Percentiles rank a stretch among this genome's conserved stretches.
Evolutionary conservation across 2,888 invertebrate species (phyloP).

Genomic region (Luperina testacea): DNA sequence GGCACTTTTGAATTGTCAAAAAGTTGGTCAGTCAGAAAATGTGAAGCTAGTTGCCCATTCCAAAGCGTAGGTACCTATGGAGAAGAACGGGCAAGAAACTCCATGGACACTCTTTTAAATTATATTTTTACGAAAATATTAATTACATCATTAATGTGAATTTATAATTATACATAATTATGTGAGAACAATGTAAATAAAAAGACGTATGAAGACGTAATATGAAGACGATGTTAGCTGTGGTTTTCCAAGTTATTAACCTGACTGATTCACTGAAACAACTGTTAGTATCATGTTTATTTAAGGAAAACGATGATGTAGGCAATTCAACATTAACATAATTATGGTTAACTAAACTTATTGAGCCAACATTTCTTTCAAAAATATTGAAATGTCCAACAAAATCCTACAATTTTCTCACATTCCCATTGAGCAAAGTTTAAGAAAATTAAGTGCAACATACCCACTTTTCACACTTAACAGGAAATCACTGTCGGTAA

Average conservation of each 20-base stretch:
- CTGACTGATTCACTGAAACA: not conserved
- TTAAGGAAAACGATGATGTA: not conserved
- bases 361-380: fast-evolving
- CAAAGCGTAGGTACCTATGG: no score
- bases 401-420: not conserved
- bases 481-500: not conserved
- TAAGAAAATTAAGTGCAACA: not conserved
- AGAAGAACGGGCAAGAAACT: no score
- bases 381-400: constrained; percentile 2
- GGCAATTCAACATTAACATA: not conserved
- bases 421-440: not conserved
- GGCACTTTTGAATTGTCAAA: no score
- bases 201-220: no score
- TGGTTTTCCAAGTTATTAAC: not conserved
- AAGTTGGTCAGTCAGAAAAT: no score
- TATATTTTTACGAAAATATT: no score
- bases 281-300: not conserved
- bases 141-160: no score
- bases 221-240: not conserved
- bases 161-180: no score
- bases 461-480: not conserved
- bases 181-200: no score
- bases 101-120: no score
- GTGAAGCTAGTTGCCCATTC: no score
- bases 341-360: not conserved